phyloP scores from a whole-genome alignment of 2,797 vertebrate genomes.

The Potorous gilbertii region DNA sequence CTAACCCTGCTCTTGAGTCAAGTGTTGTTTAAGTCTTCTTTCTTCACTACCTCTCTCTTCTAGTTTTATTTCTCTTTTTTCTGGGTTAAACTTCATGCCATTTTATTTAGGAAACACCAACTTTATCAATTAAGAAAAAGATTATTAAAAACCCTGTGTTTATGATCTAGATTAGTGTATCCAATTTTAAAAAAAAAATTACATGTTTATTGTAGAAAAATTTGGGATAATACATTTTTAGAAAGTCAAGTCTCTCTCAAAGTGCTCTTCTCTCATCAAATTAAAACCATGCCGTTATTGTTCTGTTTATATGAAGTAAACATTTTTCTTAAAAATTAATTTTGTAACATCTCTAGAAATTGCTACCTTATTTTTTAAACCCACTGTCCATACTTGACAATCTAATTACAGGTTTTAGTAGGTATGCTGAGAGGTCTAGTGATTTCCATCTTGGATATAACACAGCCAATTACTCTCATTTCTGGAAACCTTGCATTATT shows the following conservation, averaged over 20 bases:
- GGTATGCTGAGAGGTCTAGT: slow-evolving; percentile 31
- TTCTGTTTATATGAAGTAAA: slow-evolving; percentile 44
- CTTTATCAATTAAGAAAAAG: not conserved
- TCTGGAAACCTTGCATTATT: slow-evolving; percentile 54
- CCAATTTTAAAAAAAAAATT: not conserved
- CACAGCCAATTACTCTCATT: slow-evolving; percentile 21
- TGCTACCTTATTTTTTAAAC: slow-evolving; percentile 60
- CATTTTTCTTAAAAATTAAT: slow-evolving; percentile 49
- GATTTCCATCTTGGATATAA: not conserved
- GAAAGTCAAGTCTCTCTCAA: not conserved
- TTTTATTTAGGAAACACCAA: not conserved
- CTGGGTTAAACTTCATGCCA: not conserved
- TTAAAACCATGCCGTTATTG: slow-evolving; percentile 23
- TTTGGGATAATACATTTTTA: not conserved
- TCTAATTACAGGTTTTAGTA: slow-evolving; percentile 55
- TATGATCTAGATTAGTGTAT: not conserved
- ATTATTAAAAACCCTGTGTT: not conserved
- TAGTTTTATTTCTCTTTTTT: not conserved
- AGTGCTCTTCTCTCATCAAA: not conserved
- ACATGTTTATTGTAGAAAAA: not conserved
- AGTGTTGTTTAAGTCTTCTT: not conserved
- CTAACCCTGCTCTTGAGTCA: not conserved
- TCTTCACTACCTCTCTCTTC: not conserved
- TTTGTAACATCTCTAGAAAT: slow-evolving; percentile 61
- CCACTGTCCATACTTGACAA: slow-evolving; percentile 32